These are phyloP conservation scores for Bhutanitis thaidina DNA, from an alignment of 2,888 invertebrate species.

Conservation along the genomic window DNA sequence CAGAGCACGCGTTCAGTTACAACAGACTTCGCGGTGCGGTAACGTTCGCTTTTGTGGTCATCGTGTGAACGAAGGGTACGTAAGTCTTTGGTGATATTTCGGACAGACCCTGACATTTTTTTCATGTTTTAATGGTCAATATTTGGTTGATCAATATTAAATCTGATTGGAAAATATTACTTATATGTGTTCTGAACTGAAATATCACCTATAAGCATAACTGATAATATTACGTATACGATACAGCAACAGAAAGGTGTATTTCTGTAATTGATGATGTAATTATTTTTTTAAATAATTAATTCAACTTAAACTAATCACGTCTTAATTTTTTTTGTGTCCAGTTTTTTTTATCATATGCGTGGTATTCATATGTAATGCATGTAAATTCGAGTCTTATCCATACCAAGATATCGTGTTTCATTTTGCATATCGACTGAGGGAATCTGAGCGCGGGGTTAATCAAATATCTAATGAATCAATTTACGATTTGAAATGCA, in stretches of 20 bases:
- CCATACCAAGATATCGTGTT: slow-evolving; percentile 47
- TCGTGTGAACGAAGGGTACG: slow-evolving; percentile 42
- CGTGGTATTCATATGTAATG: slow-evolving; percentile 1
- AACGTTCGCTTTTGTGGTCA: slow-evolving; percentile 34
- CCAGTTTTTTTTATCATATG: not conserved
- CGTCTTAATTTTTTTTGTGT: not conserved
- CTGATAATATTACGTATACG: too few relatives aligned
- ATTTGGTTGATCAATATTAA: too few relatives aligned
- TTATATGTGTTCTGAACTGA: too few relatives aligned
- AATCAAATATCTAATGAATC: slow-evolving; percentile 72
- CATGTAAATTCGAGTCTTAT: slow-evolving; percentile 46
- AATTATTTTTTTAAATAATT: too few relatives aligned
- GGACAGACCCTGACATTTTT: not conserved
- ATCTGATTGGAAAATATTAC: too few relatives aligned
- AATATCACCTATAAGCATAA: too few relatives aligned
- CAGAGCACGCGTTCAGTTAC: slow-evolving; percentile 20
- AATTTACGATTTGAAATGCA: slow-evolving; percentile 46
- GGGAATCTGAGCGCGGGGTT: slow-evolving; percentile 52
- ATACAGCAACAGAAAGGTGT: too few relatives aligned
- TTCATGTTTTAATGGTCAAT: too few relatives aligned
- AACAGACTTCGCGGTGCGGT: slow-evolving; percentile 21
- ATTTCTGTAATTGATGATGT: too few relatives aligned
- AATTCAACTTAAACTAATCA: too few relatives aligned
- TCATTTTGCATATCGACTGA: slow-evolving; percentile 58
- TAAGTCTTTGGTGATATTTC: not conserved